Base-by-base conservation (phyloP, 2,113 vertebrate species). In the Sialia sialis region DNA sequence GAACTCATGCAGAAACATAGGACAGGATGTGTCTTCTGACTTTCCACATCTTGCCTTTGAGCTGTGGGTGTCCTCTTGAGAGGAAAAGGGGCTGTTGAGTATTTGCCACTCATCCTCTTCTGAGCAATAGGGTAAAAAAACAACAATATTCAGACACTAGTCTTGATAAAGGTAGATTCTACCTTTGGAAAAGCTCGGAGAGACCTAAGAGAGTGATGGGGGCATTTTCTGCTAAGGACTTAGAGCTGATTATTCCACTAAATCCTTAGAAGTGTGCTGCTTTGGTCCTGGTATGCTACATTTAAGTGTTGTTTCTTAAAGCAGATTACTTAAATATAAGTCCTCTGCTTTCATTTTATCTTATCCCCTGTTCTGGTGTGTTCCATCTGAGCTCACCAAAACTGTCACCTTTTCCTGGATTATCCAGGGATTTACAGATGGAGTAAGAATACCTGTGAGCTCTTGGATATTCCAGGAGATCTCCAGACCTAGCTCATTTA, bases 341-440 rank as follows among this genome's bases (percentile, higher is more conserved):
- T 46, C 11, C 51, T 76, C 44, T 32, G 15, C 18, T 70, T 81
- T 70, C 25, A n/a, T 70, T 84, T 93, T 73, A 8, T 25, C 46
- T 86, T 69, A 19, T 58, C 49, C 22, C 44, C 48, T 66, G 4
- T 48, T 58, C 38, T 84, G 46, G 32, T 16, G 51, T 66, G 18
- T 23, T 85, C 15, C 23, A 11, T 8, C 23, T 60, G 36, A 4
- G 7, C 52, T 74, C 13, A 41, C 17, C 55, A 11, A 36, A 89
- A 13, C 36, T 27, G 15, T 27, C 90, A 17, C 5, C 19, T 78
- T 78, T 72, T 26, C 25, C 13, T 74, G 48, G 14, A 8, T 85
- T 62, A 51, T 8, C 41, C 16, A 44, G 22, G 32, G 19, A 9
- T 66, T 20, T 34, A n/a, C 0, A 0, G 48, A 10, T 51, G 30